These are phyloP conservation scores for Tragelaphus scriptus DNA, from an alignment of 2,113 vertebrate genomes.

Conservation along the genomic window DNA sequence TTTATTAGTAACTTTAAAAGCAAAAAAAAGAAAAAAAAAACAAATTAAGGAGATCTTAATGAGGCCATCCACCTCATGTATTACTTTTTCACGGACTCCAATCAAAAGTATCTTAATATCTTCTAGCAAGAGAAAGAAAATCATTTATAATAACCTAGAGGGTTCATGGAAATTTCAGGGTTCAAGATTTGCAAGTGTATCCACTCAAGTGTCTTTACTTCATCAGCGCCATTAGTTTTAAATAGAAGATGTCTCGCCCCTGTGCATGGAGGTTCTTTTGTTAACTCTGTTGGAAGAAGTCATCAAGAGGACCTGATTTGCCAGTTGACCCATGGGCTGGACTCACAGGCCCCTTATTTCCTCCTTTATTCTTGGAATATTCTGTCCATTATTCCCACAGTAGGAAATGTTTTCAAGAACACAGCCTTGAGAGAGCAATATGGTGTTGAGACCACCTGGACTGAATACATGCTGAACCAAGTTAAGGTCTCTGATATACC, in stretches of 20 bases:
- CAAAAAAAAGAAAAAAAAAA: not conserved
- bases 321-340: not conserved
- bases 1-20: not conserved
- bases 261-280: not conserved
- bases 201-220: not conserved
- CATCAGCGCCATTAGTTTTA: not conserved
- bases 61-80: not conserved
- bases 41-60: not conserved
- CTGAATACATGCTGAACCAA: not conserved
- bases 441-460: not conserved
- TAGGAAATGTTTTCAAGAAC: not conserved
- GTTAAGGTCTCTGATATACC: not conserved
- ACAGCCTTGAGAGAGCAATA: not conserved
- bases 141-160: not conserved
- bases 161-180: not conserved
- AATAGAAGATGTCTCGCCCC: fast-evolving
- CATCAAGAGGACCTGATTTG: not conserved
- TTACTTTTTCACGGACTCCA: not conserved
- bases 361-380: not conserved
- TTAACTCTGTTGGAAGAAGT: not conserved
- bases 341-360: not conserved
- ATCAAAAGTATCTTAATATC: not conserved
- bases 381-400: not conserved
- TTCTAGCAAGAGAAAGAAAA: not conserved
- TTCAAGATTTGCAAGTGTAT: not conserved